A percentile compares a stretch with the other conserved stretches of the same genome.
phyloP scores from a whole-genome alignment of 1,140 invertebrate species.

The Drosophila mauritiana region DNA sequence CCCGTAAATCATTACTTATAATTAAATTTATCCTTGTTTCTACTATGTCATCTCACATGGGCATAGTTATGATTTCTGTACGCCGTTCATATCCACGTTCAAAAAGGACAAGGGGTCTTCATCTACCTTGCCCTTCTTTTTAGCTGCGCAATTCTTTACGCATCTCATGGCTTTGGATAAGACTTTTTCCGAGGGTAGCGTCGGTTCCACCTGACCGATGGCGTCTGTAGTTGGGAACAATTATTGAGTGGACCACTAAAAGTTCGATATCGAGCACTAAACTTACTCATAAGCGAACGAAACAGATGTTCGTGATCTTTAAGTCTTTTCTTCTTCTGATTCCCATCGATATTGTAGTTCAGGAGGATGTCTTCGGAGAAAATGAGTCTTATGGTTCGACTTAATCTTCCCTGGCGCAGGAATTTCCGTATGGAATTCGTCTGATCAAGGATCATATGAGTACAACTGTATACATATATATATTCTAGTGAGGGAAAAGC shows the following conservation, averaged over 20 bases:
- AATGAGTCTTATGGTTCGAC: neutral
- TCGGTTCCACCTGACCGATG: neutral
- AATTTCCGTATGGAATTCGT: neutral
- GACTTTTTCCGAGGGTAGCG: neutral
- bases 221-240: neutral
- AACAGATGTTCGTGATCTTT: neutral
- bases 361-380: neutral
- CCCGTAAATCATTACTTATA: no score
- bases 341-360: neutral
- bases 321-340: neutral
- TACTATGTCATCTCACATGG: neutral
- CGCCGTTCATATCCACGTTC: neutral
- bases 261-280: no score
- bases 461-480: neutral
- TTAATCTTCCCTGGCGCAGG: neutral
- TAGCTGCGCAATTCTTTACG: neutral
- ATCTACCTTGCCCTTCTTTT: neutral
- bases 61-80: neutral
- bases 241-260: neutral
- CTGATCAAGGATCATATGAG: neutral
- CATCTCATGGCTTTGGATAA: slow-evolving; percentile 1
- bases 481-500: no score
- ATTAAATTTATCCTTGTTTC: no score
- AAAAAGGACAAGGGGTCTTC: neutral
- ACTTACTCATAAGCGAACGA: neutral